Conservation (phyloP, 2,888 invertebrate genomes). For the Phyllotreta striolata region DNA sequence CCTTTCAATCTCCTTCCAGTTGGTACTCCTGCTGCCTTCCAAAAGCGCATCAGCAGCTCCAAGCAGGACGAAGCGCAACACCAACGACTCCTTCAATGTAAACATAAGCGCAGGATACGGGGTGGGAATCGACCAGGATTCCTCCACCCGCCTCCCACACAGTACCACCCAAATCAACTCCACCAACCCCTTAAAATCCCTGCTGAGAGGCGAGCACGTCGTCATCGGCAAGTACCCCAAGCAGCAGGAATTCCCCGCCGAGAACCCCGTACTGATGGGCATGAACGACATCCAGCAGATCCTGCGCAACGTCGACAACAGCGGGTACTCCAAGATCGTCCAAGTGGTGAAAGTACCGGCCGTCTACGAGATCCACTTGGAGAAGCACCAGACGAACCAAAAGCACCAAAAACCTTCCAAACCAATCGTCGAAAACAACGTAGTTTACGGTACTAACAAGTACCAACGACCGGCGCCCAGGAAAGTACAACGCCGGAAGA, state of each 20-base stretch:
- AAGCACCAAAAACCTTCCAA: background rate
- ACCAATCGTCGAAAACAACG: constrained; percentile 3
- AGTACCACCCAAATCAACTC: constrained; percentile 32
- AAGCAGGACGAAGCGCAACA: constrained; percentile 13
- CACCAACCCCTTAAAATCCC: constrained; percentile 19
- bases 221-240: constrained; percentile 19
- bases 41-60: constrained; percentile 11
- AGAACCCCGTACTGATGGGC: constrained; percentile 16
- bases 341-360: constrained; percentile 51
- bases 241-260: background rate
- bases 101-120: constrained; percentile 42
- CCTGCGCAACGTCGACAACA: constrained; percentile 30
- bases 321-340: constrained; percentile 39
- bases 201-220: constrained; percentile 18
- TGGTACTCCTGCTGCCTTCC: constrained; percentile 23
- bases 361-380: constrained; percentile 49
- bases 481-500: background rate
- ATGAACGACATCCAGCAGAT: constrained; percentile 38
- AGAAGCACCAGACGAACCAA: constrained; percentile 30
- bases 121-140: constrained; percentile 27
- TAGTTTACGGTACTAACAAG: constrained; percentile 2
- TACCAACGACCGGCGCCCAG: background rate
- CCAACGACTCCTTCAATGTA: constrained; percentile 36
- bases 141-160: constrained; percentile 19
- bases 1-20: constrained; percentile 20